These are phyloP conservation scores for Eueremaeus valkanovi DNA, from an alignment of 2,888 invertebrate genomes.

Conservation along the genomic window DNA sequence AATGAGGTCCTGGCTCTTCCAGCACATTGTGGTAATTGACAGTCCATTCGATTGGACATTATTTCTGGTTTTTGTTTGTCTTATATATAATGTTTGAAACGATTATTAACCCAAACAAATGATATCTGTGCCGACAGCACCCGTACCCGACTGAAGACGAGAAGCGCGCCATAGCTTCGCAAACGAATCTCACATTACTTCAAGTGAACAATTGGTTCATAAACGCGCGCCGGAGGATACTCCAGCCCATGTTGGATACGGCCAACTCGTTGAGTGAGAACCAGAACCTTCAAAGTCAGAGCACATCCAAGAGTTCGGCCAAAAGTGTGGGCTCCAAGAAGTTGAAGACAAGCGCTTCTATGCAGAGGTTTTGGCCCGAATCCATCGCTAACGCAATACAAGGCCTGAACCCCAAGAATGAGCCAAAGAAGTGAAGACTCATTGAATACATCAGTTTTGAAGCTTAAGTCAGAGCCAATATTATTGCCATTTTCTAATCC, in stretches of 20 bases:
- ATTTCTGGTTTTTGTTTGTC: constrained; percentile 24
- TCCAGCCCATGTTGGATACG: constrained; percentile 83
- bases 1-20: constrained; percentile 93
- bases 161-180: constrained; percentile 79
- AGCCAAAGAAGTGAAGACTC: no score
- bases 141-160: constrained; percentile 94
- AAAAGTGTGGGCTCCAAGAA: constrained; percentile 4
- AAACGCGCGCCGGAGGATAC: constrained; percentile 81
- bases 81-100: no score
- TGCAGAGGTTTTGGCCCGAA: constrained; percentile 47
- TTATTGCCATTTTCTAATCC: background rate
- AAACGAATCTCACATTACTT: constrained; percentile 78
- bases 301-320: constrained; percentile 19
- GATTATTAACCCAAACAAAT: background rate
- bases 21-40: constrained; percentile 82
- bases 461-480: constrained; percentile 8
- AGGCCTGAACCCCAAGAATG: no score
- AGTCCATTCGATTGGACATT: constrained; percentile 27
- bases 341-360: constrained; percentile 37
- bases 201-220: constrained; percentile 92
- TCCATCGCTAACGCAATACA: constrained; percentile 44
- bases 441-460: background rate
- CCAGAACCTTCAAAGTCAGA: background rate
- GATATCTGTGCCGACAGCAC: constrained; percentile 61
- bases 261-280: constrained; percentile 37